Evolutionary conservation across 2,888 invertebrate genomes (phyloP).

Genomic region (Mylabris sibirica): DNA sequence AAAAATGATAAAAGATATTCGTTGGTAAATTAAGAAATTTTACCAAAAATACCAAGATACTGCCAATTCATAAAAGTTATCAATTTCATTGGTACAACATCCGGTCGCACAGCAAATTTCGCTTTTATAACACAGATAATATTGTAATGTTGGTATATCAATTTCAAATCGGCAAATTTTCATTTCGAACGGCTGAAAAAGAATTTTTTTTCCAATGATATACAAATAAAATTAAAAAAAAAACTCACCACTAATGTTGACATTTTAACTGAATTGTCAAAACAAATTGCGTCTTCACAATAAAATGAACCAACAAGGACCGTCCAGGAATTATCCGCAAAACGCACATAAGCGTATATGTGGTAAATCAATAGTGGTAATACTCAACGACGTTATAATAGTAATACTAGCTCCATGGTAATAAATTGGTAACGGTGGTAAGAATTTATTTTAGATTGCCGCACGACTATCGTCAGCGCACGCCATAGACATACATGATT

Average conservation of each 20-base stretch:
- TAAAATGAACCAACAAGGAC: not conserved
- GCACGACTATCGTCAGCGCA: too few species aligned
- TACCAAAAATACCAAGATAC: not conserved
- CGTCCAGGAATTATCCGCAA: slow-evolving; percentile 14
- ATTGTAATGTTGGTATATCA: not conserved
- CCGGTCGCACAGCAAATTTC: not conserved
- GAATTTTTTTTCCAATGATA: not conserved
- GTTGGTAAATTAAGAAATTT: not conserved
- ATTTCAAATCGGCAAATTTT: not conserved
- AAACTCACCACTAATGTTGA: slow-evolving; percentile 1
- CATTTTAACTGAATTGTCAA: not conserved
- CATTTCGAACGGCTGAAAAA: not conserved
- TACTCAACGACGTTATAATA: too few species aligned
- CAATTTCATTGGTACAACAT: not conserved
- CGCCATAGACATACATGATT: too few species aligned
- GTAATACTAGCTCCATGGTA: too few species aligned
- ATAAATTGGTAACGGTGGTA: too few species aligned
- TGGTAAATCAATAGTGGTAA: too few species aligned
- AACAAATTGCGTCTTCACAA: too few species aligned
- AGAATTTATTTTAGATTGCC: too few species aligned
- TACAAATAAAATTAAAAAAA: not conserved
- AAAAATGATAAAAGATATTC: too few species aligned
- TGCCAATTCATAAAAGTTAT: not conserved
- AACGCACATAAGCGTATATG: not conserved
- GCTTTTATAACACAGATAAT: not conserved